Conservation (phyloP, 1,140 invertebrate genomes). For the Schlechtendalia chinensis region DNA sequence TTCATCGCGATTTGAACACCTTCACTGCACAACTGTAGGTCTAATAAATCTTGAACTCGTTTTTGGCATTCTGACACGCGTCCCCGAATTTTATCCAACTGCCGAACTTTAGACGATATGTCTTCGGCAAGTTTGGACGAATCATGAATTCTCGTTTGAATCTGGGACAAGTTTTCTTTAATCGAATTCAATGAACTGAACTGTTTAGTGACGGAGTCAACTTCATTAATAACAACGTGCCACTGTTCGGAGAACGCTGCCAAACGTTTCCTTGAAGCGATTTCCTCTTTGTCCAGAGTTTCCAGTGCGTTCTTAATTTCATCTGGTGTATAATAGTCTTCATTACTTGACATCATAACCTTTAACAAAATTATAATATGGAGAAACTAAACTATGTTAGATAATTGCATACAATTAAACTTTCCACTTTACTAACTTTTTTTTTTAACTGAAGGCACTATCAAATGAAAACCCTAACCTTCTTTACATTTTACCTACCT, state of each 20-base stretch:
- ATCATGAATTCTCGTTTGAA: conserved; percentile 38
- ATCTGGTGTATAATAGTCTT: conserved; percentile 34
- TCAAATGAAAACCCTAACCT: background rate
- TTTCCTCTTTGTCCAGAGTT: conserved; percentile 31
- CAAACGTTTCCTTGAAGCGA: conserved; percentile 33
- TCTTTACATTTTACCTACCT: background rate
- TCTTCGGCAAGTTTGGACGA: conserved; percentile 85
- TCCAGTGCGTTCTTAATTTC: conserved; percentile 27
- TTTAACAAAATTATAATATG: conserved; percentile 49
- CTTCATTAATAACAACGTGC: conserved; percentile 16
- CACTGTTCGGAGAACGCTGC: conserved; percentile 5
- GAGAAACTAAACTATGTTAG: conserved; percentile 26
- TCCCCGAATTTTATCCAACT: conserved; percentile 89
- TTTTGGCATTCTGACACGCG: conserved; percentile 92
- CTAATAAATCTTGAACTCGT: conserved; percentile 92
- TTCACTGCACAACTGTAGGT: conserved; percentile 92
- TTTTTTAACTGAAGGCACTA: background rate
- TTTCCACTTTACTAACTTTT: conserved; percentile 19
- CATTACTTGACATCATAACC: conserved; percentile 38
- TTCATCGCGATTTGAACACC: conserved; percentile 89
- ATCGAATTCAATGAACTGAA: background rate
- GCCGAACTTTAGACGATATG: conserved; percentile 93
- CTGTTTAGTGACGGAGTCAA: conserved; percentile 16
- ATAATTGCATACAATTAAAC: background rate
- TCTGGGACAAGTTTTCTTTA: conserved; percentile 59